Percentiles rank a stretch among this genome's conserved stretches.
phyloP scores from a whole-genome alignment of 2,888 invertebrate species.

The Phymatocera aterrima region DNA sequence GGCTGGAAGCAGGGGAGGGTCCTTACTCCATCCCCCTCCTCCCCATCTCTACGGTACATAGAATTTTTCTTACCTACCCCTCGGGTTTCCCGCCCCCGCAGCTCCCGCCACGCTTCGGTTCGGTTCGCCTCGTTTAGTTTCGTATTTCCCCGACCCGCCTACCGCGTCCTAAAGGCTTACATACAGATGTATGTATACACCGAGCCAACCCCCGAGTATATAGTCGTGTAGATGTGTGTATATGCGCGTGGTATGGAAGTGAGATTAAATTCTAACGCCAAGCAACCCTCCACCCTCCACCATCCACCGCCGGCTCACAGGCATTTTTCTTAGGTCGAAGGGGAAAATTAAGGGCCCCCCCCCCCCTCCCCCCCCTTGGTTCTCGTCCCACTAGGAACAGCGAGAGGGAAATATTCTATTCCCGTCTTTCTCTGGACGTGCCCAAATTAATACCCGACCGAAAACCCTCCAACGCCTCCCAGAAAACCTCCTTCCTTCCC shows the following conservation, averaged over 20 bases:
- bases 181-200: slow-evolving; percentile 41
- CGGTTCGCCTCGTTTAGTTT: not conserved
- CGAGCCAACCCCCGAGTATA: slow-evolving; percentile 25
- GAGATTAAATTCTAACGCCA: slow-evolving; percentile 72
- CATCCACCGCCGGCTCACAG: slow-evolving; percentile 61
- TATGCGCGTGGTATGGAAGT: not conserved
- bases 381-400: too few species aligned
- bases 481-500: slow-evolving; percentile 47
- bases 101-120: not conserved
- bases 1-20: not conserved
- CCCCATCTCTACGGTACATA: not conserved
- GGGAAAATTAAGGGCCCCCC: slow-evolving; percentile 43
- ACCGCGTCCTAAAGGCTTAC: not conserved
- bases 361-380: too few species aligned
- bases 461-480: slow-evolving; percentile 49
- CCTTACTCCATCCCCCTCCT: not conserved
- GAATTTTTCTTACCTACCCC: slow-evolving; percentile 39
- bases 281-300: slow-evolving; percentile 49
- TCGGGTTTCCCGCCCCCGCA: not conserved
- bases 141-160: not conserved
- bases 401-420: too few species aligned
- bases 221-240: not conserved
- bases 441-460: slow-evolving; percentile 71
- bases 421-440: slow-evolving; percentile 54
- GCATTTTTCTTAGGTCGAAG: slow-evolving; percentile 72